Evolutionary conservation across 2,888 invertebrate genomes (phyloP).

Genomic region (Lycophotia porphyrea): DNA sequence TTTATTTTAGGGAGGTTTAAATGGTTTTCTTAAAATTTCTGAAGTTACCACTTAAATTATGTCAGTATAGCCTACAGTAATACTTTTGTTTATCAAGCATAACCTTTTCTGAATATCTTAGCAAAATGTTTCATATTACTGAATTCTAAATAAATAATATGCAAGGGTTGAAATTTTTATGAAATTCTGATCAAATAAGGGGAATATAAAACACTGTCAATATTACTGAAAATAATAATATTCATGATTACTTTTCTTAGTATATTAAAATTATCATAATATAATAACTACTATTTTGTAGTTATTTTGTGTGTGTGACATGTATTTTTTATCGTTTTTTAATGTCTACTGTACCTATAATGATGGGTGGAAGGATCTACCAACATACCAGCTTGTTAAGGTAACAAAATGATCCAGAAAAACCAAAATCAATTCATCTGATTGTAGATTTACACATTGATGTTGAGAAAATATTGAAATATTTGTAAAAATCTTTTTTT

Average conservation of each 20-base stretch:
- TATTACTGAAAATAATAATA: not conserved
- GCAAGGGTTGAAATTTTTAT: conserved; percentile 48
- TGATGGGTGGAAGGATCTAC: conserved; percentile 91
- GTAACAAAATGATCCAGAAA: conserved; percentile 86
- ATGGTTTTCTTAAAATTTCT: not conserved
- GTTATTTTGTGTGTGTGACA: conserved; percentile 88
- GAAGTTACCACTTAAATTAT: not conserved
- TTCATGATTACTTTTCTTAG: conserved; percentile 22
- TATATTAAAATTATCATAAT: conserved; percentile 51
- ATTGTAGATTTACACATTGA: conserved; percentile 88
- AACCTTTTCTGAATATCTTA: conserved; percentile 40
- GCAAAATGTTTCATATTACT: not conserved
- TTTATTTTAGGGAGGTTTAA: not conserved
- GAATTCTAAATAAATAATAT: conserved; percentile 26
- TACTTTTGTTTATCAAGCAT: not conserved
- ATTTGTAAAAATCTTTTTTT: not conserved
- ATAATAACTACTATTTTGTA: conserved; percentile 72
- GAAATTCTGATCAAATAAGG: conserved; percentile 16
- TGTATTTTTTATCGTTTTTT: conserved; percentile 89
- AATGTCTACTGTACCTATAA: conserved; percentile 89
- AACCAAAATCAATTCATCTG: conserved; percentile 80
- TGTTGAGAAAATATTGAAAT: conserved; percentile 34
- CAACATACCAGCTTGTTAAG: conserved; percentile 92
- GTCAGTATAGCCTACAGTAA: not conserved
- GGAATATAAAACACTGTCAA: conserved; percentile 52